Conservation (phyloP, 2,113 vertebrate species). For the Aplodontia rufa region DNA sequence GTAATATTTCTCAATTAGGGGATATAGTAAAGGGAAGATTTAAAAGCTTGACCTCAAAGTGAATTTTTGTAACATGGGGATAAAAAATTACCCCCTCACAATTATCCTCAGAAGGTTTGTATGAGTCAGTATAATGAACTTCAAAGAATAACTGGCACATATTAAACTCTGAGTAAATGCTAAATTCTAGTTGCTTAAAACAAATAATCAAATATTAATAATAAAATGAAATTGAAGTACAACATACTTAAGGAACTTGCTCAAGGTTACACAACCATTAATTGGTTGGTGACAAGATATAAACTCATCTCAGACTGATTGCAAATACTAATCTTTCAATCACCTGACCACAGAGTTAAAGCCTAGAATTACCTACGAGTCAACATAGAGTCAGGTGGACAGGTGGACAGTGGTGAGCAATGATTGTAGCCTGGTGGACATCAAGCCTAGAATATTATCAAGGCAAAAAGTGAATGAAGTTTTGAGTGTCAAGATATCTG, state of each 20-base stretch:
- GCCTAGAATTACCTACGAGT: neutral
- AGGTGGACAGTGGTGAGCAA: neutral
- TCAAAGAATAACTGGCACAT: neutral
- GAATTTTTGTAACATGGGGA: slow-evolving; percentile 11
- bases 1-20: neutral
- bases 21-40: neutral
- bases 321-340: neutral
- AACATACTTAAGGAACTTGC: neutral
- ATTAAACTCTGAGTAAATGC: neutral
- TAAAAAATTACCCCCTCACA: neutral
- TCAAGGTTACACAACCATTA: neutral
- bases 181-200: slow-evolving; percentile 29
- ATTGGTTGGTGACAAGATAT: neutral
- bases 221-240: neutral
- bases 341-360: neutral
- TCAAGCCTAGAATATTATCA: neutral
- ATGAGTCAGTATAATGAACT: neutral
- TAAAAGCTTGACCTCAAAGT: neutral
- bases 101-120: neutral
- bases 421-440: neutral
- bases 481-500: neutral
- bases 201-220: slow-evolving; percentile 26
- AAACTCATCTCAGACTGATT: neutral
- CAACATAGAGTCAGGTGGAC: neutral
- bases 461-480: neutral